Percentiles rank a stretch among this genome's conserved stretches.
These are phyloP conservation scores for Siphlonurus alternatus DNA, from an alignment of 2,888 invertebrate genomes.

Conservation along the genomic window DNA sequence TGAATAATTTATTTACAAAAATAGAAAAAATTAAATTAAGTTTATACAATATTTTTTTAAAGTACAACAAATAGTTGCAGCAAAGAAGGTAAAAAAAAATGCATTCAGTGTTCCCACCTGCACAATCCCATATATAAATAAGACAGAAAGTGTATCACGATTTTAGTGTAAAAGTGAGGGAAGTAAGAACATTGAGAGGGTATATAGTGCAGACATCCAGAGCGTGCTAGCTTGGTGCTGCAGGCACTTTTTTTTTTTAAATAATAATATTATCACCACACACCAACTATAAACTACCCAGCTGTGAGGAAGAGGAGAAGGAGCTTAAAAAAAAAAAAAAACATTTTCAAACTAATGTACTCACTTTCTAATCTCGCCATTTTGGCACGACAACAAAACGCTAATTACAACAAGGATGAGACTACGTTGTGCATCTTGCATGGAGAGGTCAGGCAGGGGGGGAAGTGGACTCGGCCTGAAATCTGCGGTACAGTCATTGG, in stretches of 20 bases:
- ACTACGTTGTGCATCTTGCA: slow-evolving; percentile 1
- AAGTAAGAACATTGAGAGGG: no score
- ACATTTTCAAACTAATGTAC: slow-evolving; percentile 7
- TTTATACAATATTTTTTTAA: no score
- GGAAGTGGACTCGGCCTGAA: neutral
- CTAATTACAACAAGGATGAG: neutral
- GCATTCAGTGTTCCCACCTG: no score
- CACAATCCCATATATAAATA: no score
- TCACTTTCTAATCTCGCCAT: slow-evolving; percentile 16
- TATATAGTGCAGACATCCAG: neutral
- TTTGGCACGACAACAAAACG: neutral
- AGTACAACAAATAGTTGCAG: no score
- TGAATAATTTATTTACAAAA: no score
- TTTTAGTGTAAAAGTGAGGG: no score
- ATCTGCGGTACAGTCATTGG: neutral
- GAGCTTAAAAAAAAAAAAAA: neutral
- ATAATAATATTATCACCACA: neutral
- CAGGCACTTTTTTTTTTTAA: neutral
- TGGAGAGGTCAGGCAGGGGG: neutral
- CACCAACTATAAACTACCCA: neutral
- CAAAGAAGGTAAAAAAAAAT: no score
- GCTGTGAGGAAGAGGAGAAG: neutral
- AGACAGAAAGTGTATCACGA: no score
- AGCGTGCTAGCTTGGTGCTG: neutral
- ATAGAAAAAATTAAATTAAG: no score